Conservation (phyloP, 2,797 vertebrate species). For the Okamejei kenojei region DNA sequence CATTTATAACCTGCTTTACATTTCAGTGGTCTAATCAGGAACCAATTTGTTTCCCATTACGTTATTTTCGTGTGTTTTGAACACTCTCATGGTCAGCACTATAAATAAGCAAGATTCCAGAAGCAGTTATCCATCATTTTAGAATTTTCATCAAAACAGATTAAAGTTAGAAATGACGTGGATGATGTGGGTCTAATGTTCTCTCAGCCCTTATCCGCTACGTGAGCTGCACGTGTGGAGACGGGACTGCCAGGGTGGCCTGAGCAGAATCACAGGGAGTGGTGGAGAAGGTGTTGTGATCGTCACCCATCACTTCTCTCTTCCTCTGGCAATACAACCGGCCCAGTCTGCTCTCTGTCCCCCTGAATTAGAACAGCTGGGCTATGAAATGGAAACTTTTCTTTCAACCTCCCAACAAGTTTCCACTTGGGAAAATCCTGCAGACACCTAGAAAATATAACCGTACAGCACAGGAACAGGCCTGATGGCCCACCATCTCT, state of each 20-base stretch:
- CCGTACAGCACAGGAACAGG: too few relatives aligned
- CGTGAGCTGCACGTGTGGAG: background rate
- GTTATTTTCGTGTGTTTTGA: background rate
- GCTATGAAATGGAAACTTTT: background rate
- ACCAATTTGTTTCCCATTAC: background rate
- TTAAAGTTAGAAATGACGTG: too few relatives aligned
- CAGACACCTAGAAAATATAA: too few relatives aligned
- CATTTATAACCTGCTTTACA: background rate
- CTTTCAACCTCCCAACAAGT: background rate
- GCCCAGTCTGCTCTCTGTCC: too few relatives aligned
- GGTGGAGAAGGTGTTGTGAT: too few relatives aligned
- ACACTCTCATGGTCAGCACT: background rate
- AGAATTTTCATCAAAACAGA: too few relatives aligned
- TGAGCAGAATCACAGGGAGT: too few relatives aligned
- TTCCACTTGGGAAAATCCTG: background rate
- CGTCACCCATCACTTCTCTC: too few relatives aligned
- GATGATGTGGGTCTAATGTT: background rate
- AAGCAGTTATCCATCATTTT: background rate
- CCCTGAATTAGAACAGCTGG: background rate
- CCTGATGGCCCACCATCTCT: too few relatives aligned
- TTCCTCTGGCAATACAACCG: too few relatives aligned
- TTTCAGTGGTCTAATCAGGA: background rate
- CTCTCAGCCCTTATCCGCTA: background rate
- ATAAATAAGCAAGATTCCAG: background rate
- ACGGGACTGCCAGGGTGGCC: background rate